These are phyloP conservation scores for Metridium senile DNA, from an alignment of 92 coral and sea anemone genomes.

Conservation along the genomic window DNA sequence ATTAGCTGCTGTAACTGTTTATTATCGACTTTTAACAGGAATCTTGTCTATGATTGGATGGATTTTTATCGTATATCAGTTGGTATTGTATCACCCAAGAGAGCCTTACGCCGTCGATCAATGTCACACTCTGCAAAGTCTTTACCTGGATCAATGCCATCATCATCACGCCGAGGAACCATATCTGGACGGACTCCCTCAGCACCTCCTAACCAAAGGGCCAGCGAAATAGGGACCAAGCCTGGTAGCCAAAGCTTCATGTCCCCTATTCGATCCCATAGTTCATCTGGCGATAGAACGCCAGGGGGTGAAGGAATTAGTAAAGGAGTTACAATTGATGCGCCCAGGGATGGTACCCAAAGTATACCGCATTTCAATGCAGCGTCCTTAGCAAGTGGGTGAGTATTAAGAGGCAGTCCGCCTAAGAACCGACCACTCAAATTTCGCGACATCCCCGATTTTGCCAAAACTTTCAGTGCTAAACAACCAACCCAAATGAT, in stretches of 20 bases:
- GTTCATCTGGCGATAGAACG: conserved; percentile 54
- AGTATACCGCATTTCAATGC: conserved; percentile 31
- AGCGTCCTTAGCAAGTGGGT: conserved; percentile 61
- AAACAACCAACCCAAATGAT: too few species aligned
- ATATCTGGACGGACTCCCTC: conserved; percentile 82
- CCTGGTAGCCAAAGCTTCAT: conserved; percentile 33
- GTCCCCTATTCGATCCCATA: conserved; percentile 55
- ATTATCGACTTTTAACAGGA: conserved; percentile 36
- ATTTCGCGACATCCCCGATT: too few species aligned
- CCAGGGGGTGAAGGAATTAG: conserved; percentile 29
- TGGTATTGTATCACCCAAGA: conserved; percentile 78
- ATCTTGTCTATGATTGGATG: conserved; percentile 94
- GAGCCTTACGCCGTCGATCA: conserved; percentile 71
- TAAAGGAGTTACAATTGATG: conserved; percentile 49
- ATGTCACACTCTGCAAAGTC: conserved; percentile 86
- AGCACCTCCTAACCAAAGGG: conserved; percentile 89
- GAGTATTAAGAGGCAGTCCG: too few species aligned
- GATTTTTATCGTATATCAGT: conserved; percentile 90
- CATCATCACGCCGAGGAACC: conserved; percentile 45
- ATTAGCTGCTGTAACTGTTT: too few species aligned
- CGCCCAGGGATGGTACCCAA: conserved; percentile 48
- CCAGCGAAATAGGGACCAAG: conserved; percentile 25
- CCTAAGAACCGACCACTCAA: too few species aligned
- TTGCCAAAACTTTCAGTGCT: too few species aligned
- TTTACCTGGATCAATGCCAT: conserved; percentile 82